A percentile compares a stretch with the other conserved stretches of the same genome.
Evolutionary conservation across 1,140 invertebrate species (phyloP).

Genomic region (Bombus turneri): DNA sequence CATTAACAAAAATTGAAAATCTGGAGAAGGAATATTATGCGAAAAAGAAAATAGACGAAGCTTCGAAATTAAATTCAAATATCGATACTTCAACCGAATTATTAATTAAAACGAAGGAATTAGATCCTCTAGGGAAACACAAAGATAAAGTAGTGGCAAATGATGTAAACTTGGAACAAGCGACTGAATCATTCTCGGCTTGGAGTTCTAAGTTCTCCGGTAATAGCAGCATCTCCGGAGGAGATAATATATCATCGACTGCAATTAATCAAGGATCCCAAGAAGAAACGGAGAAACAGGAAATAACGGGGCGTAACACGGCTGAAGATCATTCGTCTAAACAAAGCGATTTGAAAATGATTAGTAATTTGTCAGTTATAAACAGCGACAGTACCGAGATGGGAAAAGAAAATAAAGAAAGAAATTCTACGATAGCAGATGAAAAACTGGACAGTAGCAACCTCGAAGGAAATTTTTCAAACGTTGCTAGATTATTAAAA

Average conservation of each 20-base stretch:
- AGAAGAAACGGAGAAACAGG: conserved; percentile 4
- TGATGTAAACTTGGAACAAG: not conserved
- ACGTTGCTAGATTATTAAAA: not conserved
- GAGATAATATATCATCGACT: conserved; percentile 11
- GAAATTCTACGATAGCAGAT: not conserved
- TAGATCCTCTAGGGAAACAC: not conserved
- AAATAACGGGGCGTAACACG: not conserved
- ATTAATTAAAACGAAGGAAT: not conserved
- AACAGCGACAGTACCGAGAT: not conserved
- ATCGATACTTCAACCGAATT: not conserved
- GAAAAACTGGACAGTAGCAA: too few relatives aligned
- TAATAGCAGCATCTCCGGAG: not conserved
- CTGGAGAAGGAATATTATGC: not conserved
- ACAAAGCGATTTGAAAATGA: not conserved
- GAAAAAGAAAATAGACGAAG: not conserved
- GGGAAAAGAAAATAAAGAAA: not conserved
- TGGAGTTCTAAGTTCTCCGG: not conserved
- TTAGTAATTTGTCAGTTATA: not conserved
- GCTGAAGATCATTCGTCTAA: not conserved
- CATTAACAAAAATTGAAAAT: not conserved
- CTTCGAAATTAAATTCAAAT: not conserved
- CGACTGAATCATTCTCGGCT: not conserved
- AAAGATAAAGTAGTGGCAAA: not conserved
- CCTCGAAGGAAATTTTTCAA: not conserved
- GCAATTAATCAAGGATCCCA: conserved; percentile 17